Conservation (phyloP, 2,113 vertebrate genomes). For the Cyanoramphus novaezelandiae region DNA sequence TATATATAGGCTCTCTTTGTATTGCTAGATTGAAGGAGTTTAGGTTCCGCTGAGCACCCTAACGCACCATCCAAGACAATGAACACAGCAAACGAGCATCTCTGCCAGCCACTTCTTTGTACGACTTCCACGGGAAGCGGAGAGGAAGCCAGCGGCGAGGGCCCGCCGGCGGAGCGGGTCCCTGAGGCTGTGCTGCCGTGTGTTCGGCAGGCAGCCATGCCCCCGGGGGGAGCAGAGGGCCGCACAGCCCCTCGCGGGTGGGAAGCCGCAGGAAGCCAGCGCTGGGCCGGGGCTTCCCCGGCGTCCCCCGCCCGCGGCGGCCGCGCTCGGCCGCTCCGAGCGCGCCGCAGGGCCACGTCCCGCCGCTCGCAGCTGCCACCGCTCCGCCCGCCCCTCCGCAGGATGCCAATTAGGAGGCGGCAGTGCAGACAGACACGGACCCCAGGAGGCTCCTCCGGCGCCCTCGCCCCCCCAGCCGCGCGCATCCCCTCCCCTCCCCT, state of each 20-base stretch:
- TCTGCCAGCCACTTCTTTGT: background rate
- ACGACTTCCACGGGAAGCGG: background rate
- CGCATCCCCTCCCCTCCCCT: background rate
- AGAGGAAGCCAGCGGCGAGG: no score
- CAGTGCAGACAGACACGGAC: background rate
- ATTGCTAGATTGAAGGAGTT: background rate
- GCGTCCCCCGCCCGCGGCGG: background rate
- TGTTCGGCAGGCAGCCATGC: accelerated
- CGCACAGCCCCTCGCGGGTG: background rate
- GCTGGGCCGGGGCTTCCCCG: background rate
- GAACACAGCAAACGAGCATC: background rate
- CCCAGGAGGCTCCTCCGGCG: background rate
- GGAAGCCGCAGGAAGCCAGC: background rate
- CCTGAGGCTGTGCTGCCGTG: background rate
- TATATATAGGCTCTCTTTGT: background rate
- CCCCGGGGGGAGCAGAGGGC: background rate
- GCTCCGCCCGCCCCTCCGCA: conserved; percentile 12
- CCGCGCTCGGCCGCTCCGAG: background rate
- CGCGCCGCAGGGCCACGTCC: background rate
- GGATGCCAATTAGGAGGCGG: conserved; percentile 33
- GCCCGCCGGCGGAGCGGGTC: background rate
- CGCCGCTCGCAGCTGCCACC: conserved; percentile 35
- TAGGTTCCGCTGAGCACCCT: background rate
- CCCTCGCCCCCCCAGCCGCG: background rate
- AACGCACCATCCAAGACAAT: background rate